A percentile compares a stretch with the other conserved stretches of the same genome.
Conservation (phyloP, 2,888 invertebrate species). For the Ellobium chinense region DNA sequence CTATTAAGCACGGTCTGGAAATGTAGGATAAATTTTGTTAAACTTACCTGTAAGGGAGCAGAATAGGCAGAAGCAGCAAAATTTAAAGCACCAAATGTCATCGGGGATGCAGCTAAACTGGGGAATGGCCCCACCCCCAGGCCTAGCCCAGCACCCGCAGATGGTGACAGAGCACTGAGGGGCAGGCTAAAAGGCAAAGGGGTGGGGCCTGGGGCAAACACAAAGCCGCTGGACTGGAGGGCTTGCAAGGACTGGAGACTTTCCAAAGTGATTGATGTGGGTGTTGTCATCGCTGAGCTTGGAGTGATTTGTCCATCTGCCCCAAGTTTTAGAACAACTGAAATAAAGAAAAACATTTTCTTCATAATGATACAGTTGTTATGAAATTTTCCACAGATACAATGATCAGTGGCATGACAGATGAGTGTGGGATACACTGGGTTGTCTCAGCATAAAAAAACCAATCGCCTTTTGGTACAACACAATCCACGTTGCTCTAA, state of each 20-base stretch:
- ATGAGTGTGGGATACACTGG: no score
- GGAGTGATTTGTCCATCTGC: conserved; percentile 35
- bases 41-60: conserved; percentile 27
- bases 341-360: neutral
- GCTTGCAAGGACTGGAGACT: conserved; percentile 38
- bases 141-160: conserved; percentile 23
- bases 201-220: conserved; percentile 36
- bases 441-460: no score
- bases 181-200: conserved; percentile 38
- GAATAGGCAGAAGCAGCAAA: conserved; percentile 31
- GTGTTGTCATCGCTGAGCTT: neutral
- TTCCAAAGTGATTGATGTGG: conserved; percentile 35
- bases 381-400: no score
- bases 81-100: conserved; percentile 33
- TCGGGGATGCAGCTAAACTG: conserved; percentile 18
- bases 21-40: no score
- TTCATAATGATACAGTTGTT: no score
- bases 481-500: no score
- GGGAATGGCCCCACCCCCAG: conserved; percentile 35
- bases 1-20: no score
- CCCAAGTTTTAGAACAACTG: conserved; percentile 37
- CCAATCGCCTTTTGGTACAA: no score
- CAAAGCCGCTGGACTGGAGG: conserved; percentile 36
- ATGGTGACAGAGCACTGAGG: conserved; percentile 27
- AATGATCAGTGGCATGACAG: no score